A percentile compares a stretch with the other conserved stretches of the same genome.
Evolutionary conservation across 2,113 vertebrate species (phyloP).

Genomic region (Poeciliopsis prolifica): DNA sequence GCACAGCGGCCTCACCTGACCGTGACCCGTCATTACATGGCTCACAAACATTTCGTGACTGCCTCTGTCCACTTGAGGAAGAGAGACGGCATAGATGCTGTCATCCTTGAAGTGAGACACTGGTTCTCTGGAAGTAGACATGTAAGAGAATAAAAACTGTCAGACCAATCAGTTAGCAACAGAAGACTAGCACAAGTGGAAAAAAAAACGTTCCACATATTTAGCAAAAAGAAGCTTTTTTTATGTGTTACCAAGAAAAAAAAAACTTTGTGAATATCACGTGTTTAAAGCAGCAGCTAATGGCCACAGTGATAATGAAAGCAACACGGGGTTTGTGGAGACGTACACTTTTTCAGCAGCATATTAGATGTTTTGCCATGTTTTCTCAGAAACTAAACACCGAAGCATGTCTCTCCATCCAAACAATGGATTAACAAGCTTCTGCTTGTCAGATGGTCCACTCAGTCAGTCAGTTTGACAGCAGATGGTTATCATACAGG

Average conservation of each 20-base stretch:
- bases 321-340: conserved; percentile 8
- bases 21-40: conserved; percentile 85
- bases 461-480: conserved; percentile 29
- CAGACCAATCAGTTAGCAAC: background rate
- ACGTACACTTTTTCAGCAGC: conserved; percentile 1
- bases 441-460: conserved; percentile 29
- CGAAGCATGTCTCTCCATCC: conserved; percentile 38
- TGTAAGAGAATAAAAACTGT: background rate
- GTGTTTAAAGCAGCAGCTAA: background rate
- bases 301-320: conserved; percentile 9
- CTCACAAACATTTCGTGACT: conserved; percentile 87
- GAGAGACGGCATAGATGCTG: conserved; percentile 87
- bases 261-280: background rate
- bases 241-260: background rate
- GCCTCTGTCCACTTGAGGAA: conserved; percentile 83
- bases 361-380: conserved; percentile 28
- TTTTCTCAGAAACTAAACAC: conserved; percentile 30
- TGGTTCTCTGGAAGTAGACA: conserved; percentile 75
- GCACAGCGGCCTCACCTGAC: conserved; percentile 83
- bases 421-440: conserved; percentile 38
- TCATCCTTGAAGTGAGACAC: conserved; percentile 89
- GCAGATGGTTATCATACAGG: conserved; percentile 38
- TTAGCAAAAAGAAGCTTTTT: background rate
- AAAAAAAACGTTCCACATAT: background rate
- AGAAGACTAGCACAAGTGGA: background rate